Evolutionary conservation across 2,113 vertebrate species (phyloP), one percentile per base, ranked within the genome.

Genomic region (Setophaga petechia): DNA sequence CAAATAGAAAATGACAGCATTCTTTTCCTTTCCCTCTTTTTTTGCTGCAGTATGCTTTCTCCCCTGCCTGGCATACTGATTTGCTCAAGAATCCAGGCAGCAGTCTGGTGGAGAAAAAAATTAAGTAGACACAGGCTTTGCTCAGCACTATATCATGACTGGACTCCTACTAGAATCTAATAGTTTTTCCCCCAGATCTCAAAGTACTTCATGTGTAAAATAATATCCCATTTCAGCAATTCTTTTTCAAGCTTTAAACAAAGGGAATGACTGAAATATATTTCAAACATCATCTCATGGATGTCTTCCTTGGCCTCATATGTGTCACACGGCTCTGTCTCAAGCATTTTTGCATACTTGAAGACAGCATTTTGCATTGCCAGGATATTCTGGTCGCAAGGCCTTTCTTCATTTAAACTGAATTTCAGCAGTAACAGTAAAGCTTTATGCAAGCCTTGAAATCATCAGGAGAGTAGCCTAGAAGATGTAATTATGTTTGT

Each of bases 21-120:
- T 11, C 16, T 76, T 88, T 93, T 82, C 43, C 43, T 62, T 67
- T 15, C 61, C 35, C 33, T 62, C 13, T 35, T 67, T 54, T 66
- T 68, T 75, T 78, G 31, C 52, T 92, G 89, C 75, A 81, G 28
- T 67, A 25, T 3, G 4, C 27, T 91, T 96, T 96, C 75, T 90
- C 35, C 21, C 35, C 85, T 89, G 78, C 17, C 73, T 84, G 54
- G 77, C 72, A 73, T 84, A 78, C 72, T 79, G 88, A 93, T 94
- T 87, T 93, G 47, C 65, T 87, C 37, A 58, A 96, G 85, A 94
- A 91, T 58, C 43, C 72, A 95, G 71, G 43, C 39, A 93, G 59
- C 18, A 58, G n/a, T 74, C 71, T 69, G 47, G n/a, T 78, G 61
- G 37, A 83, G 94, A 89, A 84, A 68, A 93, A 90, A 94, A 75